Conservation (phyloP, 2,797 vertebrate genomes). For the Phoxinus dragarum region DNA sequence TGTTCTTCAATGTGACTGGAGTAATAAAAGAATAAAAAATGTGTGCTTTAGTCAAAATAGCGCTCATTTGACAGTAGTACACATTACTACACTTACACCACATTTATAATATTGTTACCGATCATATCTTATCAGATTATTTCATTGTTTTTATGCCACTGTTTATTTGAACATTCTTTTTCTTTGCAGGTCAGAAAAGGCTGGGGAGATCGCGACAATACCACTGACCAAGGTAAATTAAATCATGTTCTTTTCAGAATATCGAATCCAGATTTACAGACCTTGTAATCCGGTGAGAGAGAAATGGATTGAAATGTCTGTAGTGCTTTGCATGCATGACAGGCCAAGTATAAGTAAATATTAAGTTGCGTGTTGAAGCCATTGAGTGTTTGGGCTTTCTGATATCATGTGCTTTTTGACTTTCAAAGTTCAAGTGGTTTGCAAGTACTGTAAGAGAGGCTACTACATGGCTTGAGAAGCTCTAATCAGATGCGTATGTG, state of each 20-base stretch:
- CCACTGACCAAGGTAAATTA: conserved; percentile 74
- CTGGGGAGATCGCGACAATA: conserved; percentile 78
- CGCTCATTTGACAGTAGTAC: neutral
- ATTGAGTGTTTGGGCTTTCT: neutral
- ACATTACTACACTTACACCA: neutral
- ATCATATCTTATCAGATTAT: neutral
- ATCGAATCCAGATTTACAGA: conserved; percentile 5
- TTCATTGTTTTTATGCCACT: neutral
- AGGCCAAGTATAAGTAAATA: conserved; percentile 5
- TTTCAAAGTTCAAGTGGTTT: conserved; percentile 45
- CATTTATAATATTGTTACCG: neutral
- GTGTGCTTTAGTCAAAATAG: neutral
- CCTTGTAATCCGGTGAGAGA: neutral
- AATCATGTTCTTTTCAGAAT: conserved; percentile 8
- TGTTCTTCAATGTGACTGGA: conserved; percentile 34
- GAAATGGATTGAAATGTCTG: conserved; percentile 1
- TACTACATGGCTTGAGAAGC: conserved; percentile 5
- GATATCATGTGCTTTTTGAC: conserved; percentile 42
- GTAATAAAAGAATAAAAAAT: conserved; percentile 5
- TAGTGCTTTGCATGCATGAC: neutral
- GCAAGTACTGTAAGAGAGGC: conserved; percentile 1
- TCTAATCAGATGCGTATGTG: conserved; percentile 20
- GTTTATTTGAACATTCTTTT: conserved; percentile 32
- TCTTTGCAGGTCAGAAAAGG: conserved; percentile 70
- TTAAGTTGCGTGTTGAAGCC: conserved; percentile 18